phyloP scores from a whole-genome alignment of 2,113 vertebrate genomes.

The Indicator maculatus region DNA sequence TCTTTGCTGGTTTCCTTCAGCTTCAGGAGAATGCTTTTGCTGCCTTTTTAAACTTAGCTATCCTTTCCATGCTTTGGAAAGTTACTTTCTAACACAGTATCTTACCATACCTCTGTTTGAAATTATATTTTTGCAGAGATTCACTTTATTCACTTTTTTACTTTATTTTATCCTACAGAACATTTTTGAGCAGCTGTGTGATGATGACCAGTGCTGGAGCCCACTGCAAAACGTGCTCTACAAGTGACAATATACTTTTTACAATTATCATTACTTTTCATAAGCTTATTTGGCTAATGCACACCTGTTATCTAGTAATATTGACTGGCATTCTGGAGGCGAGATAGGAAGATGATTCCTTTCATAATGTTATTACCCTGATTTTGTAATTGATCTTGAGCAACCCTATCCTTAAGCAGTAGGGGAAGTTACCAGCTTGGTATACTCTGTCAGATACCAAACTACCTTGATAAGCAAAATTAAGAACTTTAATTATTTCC shows the following conservation, averaged over 20 bases:
- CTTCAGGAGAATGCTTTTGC: neutral
- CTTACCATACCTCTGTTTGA: neutral
- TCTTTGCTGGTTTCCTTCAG: neutral
- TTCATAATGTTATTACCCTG: neutral
- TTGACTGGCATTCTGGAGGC: neutral
- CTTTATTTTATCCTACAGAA: neutral
- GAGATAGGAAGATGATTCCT: neutral
- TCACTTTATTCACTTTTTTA: neutral
- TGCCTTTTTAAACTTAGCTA: neutral
- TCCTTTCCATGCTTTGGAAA: neutral
- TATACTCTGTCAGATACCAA: neutral
- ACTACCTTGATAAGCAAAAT: neutral
- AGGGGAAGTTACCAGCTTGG: neutral
- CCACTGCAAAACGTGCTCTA: neutral
- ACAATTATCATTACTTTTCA: neutral
- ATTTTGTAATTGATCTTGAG: conserved; percentile 35
- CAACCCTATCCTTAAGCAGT: neutral
- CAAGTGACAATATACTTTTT: neutral
- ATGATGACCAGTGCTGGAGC: neutral
- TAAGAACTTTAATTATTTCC: neutral
- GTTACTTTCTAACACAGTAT: neutral
- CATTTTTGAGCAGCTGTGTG: neutral
- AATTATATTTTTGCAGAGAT: neutral
- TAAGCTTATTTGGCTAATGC: neutral
- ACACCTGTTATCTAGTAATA: neutral